These are phyloP conservation scores for Aldrovandia affinis DNA, from an alignment of 2,797 vertebrate species.

Conservation along the genomic window DNA sequence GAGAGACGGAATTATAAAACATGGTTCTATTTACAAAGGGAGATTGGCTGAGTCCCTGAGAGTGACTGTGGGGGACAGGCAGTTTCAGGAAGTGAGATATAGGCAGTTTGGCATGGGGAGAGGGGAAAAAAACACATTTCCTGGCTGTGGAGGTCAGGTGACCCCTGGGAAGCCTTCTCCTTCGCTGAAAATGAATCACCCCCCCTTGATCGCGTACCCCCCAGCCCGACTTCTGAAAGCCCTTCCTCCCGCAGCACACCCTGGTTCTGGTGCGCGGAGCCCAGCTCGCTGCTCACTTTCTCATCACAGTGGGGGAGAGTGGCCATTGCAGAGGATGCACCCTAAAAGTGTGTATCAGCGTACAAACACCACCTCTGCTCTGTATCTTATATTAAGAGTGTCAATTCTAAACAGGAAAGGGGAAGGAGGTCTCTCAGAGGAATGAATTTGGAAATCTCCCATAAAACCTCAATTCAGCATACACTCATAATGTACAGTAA, in stretches of 20 bases:
- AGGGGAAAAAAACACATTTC: constrained; percentile 81
- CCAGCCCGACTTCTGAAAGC: constrained; percentile 70
- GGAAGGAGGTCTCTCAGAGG: constrained; percentile 11
- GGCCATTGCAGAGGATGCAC: constrained; percentile 54
- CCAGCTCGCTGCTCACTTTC: constrained; percentile 56
- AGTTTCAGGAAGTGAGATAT: constrained; percentile 94
- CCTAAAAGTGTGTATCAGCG: constrained; percentile 60
- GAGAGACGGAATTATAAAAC: constrained; percentile 98
- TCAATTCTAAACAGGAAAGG: constrained; percentile 40
- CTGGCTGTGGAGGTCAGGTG: constrained; percentile 84
- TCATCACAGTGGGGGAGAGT: constrained; percentile 52
- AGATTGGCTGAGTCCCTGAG: constrained; percentile 98
- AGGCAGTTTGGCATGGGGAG: constrained; percentile 76
- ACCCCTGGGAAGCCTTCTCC: constrained; percentile 77
- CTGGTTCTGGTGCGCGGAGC: constrained; percentile 59
- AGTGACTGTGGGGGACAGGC: constrained; percentile 91
- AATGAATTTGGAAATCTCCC: constrained; percentile 55
- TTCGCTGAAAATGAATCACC: constrained; percentile 56
- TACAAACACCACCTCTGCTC: constrained; percentile 43
- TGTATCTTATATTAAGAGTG: too few species aligned
- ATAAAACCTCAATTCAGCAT: constrained; percentile 66
- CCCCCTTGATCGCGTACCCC: constrained; percentile 56
- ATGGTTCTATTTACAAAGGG: constrained; percentile 99
- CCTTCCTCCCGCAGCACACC: constrained; percentile 66
- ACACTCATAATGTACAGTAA: constrained; percentile 57